phyloP scores from a whole-genome alignment of 2,113 vertebrate species.

The Microcebus griseorufus region DNA sequence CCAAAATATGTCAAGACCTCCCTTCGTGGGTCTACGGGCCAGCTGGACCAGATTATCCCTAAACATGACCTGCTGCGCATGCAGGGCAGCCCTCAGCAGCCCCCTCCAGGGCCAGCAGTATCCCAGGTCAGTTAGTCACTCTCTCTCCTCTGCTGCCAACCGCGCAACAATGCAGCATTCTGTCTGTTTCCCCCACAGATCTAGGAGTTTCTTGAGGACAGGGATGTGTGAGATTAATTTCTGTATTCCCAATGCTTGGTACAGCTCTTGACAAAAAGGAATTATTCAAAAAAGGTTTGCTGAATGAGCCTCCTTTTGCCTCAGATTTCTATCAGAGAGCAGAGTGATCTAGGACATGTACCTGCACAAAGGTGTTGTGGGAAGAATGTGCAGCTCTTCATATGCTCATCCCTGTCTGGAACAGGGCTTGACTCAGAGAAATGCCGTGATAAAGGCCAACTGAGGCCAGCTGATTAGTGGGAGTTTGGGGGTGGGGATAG shows the following conservation, averaged over 20 bases:
- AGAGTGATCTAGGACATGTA: fast-evolving
- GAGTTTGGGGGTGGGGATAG: not conserved
- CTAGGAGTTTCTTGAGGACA: not conserved
- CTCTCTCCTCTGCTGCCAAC: not conserved
- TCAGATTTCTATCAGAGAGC: not conserved
- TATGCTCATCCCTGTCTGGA: not conserved
- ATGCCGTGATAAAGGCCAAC: not conserved
- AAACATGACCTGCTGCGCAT: not conserved
- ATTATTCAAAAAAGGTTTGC: no score
- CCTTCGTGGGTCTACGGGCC: not conserved
- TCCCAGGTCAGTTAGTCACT: not conserved
- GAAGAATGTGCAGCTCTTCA: not conserved
- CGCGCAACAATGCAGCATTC: fast-evolving
- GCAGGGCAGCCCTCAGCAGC: not conserved
- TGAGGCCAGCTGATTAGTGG: not conserved
- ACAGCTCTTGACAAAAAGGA: not conserved
- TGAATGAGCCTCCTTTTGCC: not conserved
- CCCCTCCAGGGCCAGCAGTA: not conserved
- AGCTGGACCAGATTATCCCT: not conserved
- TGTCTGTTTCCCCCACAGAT: not conserved
- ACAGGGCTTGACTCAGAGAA: not conserved
- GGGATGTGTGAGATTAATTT: not conserved
- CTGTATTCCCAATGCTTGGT: not conserved
- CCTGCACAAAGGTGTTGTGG: not conserved
- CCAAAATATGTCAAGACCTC: not conserved